Evolutionary conservation across 2,888 invertebrate species (phyloP), one percentile per base, ranked within the genome.

Genomic region (Dolomedes plantarius): DNA sequence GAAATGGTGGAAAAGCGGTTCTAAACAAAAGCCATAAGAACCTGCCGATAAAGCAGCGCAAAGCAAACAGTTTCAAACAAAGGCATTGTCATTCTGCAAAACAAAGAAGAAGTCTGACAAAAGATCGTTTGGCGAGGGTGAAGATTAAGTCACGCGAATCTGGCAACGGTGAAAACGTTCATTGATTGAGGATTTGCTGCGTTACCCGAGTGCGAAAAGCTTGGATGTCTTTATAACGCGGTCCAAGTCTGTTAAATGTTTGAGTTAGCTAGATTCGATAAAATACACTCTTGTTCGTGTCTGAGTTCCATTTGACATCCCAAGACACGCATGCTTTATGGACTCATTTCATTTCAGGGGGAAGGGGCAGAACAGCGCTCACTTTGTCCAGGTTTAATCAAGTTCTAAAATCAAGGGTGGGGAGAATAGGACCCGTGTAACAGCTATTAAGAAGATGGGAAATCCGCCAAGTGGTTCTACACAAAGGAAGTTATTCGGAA

Each of bases 81-180:
- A 32, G 67, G 67, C 41, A 39, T 41, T 41, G 69, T 41, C 69
- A 69, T 28, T 65, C 6, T 19, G 23, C 23, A 39, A 69, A 41
- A 39, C 69, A 69, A 41, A 16, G 69, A 41, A 28, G 69, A 41
- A 41, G 69, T 69, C 28, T 28, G 28, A 69, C 69, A 69, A 69
- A 69, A 39, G 41, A 69, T 69, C 41, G 28, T 69, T 69, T 39
- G 41, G 41, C 28, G 41, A 67, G 36, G 69, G 41, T 36, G 69
- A 32, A 69, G 41, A 69, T 69, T 39, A 41, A 69, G 69, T 69
- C 69, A 69, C 39, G 69, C 69, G 23, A 69, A 39, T 69, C 41
- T 39, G 41, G 69, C n/a, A 27, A 69, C 41, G 27, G 11, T 41
- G 69, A 16, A 69, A 69, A 41, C 41, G 11, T 16, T 69, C 68